Evolutionary conservation across 2,113 vertebrate species (phyloP).

Genomic region (Pithys albifrons): DNA sequence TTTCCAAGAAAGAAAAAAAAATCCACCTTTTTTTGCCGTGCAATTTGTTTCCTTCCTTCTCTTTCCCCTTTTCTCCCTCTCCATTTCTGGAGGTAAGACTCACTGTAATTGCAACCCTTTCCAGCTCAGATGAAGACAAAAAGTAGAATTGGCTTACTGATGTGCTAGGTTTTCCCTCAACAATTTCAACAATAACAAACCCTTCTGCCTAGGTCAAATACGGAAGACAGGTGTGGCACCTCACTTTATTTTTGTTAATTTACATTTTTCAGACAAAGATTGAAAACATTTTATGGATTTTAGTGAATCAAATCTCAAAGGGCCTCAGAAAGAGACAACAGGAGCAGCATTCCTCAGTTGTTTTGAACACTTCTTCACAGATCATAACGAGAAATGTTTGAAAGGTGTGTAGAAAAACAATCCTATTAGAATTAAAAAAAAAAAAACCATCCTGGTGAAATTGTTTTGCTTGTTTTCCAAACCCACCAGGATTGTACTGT

Average conservation of each 20-base stretch:
- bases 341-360: not conserved
- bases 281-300: not conserved
- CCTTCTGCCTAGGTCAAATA: not conserved
- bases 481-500: not conserved
- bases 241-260: not conserved
- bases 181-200: not conserved
- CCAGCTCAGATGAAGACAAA: not conserved
- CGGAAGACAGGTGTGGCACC: not conserved
- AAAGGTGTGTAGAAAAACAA: not conserved
- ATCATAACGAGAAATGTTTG: not conserved
- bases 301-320: not conserved
- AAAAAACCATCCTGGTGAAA: not conserved
- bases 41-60: not conserved
- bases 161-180: not conserved
- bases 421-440: not conserved
- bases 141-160: not conserved
- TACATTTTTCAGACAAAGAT: not conserved
- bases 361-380: not conserved
- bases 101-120: slow-evolving; percentile 20
- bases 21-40: not conserved
- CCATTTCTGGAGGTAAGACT: slow-evolving; percentile 8
- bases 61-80: not conserved
- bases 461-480: not conserved
- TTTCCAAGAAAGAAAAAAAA: not conserved
- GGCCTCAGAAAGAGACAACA: not conserved